Percentiles rank a stretch among this genome's conserved stretches.
Evolutionary conservation across 2,888 invertebrate species (phyloP).

Genomic region (Unio delphinus): DNA sequence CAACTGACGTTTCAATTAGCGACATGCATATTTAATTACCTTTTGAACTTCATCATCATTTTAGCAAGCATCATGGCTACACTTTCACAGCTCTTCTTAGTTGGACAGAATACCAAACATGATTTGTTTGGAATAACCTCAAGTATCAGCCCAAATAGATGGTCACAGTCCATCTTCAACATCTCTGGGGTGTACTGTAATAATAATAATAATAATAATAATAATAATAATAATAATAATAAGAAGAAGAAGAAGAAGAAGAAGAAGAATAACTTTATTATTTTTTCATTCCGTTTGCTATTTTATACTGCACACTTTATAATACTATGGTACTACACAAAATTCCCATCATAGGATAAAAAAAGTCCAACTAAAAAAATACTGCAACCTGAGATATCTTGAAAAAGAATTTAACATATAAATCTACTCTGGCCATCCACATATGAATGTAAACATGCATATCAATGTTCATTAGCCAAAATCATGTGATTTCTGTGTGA

Average conservation of each 20-base stretch:
- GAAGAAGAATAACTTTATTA: too few relatives aligned
- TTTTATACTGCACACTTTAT: too few relatives aligned
- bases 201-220: slow-evolving; percentile 9
- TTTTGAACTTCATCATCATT: slow-evolving; percentile 74
- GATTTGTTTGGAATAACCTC: slow-evolving; percentile 86
- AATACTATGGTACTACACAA: too few relatives aligned
- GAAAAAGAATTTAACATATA: too few relatives aligned
- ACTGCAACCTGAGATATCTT: too few relatives aligned
- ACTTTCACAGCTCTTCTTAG: slow-evolving; percentile 93
- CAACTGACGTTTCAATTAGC: not conserved
- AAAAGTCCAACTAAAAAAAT: too few relatives aligned
- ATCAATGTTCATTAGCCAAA: too few relatives aligned
- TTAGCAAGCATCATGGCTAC: slow-evolving; percentile 84
- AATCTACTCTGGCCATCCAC: too few relatives aligned
- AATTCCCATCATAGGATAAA: too few relatives aligned
- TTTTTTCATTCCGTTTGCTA: too few relatives aligned
- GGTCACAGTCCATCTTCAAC: slow-evolving; percentile 81
- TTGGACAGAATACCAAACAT: slow-evolving; percentile 93
- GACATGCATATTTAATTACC: slow-evolving; percentile 26
- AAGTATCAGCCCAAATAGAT: slow-evolving; percentile 83
- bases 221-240: not conserved
- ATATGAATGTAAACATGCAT: too few relatives aligned
- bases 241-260: slow-evolving; percentile 2
- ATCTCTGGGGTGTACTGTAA: slow-evolving; percentile 64
- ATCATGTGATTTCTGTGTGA: too few relatives aligned